Conservation (phyloP, 2,797 vertebrate genomes). For the Taenioides sp. region DNA sequence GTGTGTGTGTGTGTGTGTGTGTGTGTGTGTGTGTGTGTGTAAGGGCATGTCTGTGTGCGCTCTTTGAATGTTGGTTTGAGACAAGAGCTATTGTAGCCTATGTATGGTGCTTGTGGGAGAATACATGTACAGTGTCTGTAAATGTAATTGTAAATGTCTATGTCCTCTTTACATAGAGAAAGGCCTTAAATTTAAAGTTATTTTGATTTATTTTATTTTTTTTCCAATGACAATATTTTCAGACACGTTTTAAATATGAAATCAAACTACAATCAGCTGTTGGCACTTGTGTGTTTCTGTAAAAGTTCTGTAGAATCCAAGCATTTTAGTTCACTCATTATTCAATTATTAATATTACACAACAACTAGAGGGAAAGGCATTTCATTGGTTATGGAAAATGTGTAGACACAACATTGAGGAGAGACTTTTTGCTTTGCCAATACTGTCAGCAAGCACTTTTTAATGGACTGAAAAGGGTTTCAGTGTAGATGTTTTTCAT, state of each 20-base stretch:
- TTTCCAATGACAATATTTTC: conserved; percentile 58
- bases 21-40: conserved; percentile 18
- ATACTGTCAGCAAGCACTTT: conserved; percentile 13
- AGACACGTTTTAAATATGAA: conserved; percentile 47
- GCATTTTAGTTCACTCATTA: background rate
- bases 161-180: conserved; percentile 88
- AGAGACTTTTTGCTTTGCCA: too few species aligned
- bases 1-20: conserved; percentile 30
- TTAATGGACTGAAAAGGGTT: background rate
- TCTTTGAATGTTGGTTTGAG: background rate
- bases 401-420: too few species aligned
- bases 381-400: too few species aligned
- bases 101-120: conserved; percentile 28
- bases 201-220: conserved; percentile 22
- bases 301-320: background rate
- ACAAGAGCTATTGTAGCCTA: conserved; percentile 7
- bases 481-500: conserved; percentile 39
- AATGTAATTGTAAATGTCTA: conserved; percentile 78
- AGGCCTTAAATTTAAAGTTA: conserved; percentile 88
- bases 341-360: too few species aligned
- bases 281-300: conserved; percentile 15
- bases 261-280: conserved; percentile 49
- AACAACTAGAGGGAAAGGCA: too few species aligned
- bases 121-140: conserved; percentile 69
- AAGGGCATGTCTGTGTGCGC: conserved; percentile 2